Evolutionary conservation across 2,113 vertebrate genomes (phyloP).

Genomic region (Megaceryle torquata): DNA sequence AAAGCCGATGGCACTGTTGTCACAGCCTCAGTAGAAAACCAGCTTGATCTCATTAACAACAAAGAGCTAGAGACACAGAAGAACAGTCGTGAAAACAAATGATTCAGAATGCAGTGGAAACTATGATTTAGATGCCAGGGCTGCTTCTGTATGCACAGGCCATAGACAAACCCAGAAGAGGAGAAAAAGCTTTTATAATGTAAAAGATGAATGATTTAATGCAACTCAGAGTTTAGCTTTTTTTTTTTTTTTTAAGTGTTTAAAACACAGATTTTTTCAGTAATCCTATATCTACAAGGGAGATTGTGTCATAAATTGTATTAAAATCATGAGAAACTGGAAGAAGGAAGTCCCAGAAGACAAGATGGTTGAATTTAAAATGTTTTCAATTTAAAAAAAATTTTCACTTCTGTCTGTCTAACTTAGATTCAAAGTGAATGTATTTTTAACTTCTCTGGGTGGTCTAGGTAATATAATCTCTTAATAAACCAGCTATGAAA

Average conservation of each 20-base stretch:
- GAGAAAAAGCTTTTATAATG: background rate
- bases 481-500: background rate
- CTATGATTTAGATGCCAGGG: background rate
- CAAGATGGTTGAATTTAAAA: background rate
- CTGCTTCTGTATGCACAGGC: background rate
- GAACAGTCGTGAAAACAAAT: background rate
- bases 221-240: background rate
- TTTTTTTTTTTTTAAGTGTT: background rate
- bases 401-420: background rate
- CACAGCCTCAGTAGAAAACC: background rate
- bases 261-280: background rate
- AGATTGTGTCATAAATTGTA: background rate
- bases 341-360: background rate
- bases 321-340: background rate
- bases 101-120: background rate
- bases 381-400: background rate
- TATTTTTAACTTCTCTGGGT: background rate
- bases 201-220: background rate
- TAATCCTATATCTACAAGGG: background rate
- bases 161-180: background rate
- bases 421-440: background rate
- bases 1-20: background rate
- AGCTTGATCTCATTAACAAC: conserved; percentile 33
- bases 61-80: background rate
- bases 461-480: background rate